phyloP scores from a whole-genome alignment of 2,113 vertebrate genomes.

The Podocnemis expansa region DNA sequence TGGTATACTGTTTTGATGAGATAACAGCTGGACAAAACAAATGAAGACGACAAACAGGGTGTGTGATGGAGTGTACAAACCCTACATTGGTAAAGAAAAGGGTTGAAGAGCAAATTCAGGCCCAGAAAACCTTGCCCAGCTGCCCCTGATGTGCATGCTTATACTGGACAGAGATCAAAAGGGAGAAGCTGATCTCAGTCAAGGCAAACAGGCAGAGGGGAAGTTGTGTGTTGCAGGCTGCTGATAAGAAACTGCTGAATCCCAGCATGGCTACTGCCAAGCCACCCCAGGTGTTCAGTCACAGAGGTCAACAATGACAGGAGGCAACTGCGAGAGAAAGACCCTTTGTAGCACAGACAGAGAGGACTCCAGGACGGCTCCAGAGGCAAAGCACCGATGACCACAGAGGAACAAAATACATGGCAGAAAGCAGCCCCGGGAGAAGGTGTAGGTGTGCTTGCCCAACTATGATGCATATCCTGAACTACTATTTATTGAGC shows the following conservation, averaged over 20 bases:
- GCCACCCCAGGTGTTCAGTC: background rate
- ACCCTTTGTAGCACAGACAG: background rate
- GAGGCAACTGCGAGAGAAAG: background rate
- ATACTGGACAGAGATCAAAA: background rate
- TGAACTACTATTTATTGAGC: background rate
- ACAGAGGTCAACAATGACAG: background rate
- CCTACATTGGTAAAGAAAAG: background rate
- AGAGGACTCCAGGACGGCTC: background rate
- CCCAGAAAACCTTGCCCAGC: background rate
- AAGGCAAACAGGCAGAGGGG: background rate
- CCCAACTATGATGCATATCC: background rate
- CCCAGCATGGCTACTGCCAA: background rate
- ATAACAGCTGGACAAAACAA: background rate
- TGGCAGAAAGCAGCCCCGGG: background rate
- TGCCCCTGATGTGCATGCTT: background rate
- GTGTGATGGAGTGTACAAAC: background rate
- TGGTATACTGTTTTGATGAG: background rate
- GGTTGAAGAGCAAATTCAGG: background rate
- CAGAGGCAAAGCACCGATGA: background rate
- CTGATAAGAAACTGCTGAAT: background rate
- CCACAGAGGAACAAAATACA: background rate
- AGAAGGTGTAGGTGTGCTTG: background rate
- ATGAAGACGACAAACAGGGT: background rate
- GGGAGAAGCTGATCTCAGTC: background rate
- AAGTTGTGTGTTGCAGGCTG: too few relatives aligned